Percentiles rank a stretch among this genome's conserved stretches.
These are phyloP conservation scores for Epinotia nisella DNA, from an alignment of 2,888 invertebrate species.

Conservation along the genomic window DNA sequence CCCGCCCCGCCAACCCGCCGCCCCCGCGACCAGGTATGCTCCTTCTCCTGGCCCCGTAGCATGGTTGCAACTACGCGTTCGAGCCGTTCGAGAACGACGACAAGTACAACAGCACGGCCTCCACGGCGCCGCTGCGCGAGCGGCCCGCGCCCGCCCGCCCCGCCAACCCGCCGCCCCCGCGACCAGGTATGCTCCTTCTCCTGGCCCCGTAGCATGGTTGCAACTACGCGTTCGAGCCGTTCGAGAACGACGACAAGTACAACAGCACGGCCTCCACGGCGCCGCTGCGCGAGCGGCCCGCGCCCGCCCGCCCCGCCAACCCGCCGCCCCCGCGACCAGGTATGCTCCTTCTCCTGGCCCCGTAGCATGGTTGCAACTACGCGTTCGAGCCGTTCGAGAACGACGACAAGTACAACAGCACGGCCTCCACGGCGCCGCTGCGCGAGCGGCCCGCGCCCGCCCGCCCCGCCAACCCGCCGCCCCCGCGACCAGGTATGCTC, in stretches of 20 bases:
- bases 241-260: constrained; percentile 91
- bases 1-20: constrained; percentile 60
- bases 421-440: constrained; percentile 63
- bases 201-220: no score
- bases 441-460: constrained; percentile 48
- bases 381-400: constrained; percentile 94
- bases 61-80: no score
- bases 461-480: constrained; percentile 61
- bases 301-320: constrained; percentile 59
- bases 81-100: constrained; percentile 94
- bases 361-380: no score
- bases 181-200: no score
- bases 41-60: no score
- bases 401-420: constrained; percentile 87
- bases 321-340: constrained; percentile 57
- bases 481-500: constrained; percentile 56
- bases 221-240: constrained; percentile 95
- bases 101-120: constrained; percentile 79
- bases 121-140: constrained; percentile 58
- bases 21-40: constrained; percentile 56
- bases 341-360: no score
- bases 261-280: constrained; percentile 67
- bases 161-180: constrained; percentile 60
- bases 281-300: constrained; percentile 50
- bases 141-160: constrained; percentile 54